Base-by-base conservation (phyloP, 2,797 vertebrate species). In the Ceryle rudis region DNA sequence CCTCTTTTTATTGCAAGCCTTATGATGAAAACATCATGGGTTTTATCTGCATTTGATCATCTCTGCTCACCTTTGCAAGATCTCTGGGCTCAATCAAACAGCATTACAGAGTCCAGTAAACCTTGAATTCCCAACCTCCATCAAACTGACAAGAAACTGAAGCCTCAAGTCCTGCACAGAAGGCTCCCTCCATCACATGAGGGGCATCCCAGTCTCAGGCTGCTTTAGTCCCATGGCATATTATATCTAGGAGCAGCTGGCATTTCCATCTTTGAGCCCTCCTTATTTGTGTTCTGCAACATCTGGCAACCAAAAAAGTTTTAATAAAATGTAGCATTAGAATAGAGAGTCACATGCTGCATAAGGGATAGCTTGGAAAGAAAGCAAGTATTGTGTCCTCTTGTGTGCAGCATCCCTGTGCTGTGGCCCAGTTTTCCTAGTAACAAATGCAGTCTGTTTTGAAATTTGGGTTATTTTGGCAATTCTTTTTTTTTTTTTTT, bases 271-370 rank as follows among this genome's bases (percentile, higher is more conserved):
- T 75, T 84, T 13, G 6, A 60, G 49, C 39, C 44, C 16, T 95
- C 44, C 60, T 81, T 35, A 52, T 65, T 55, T 66, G 37, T 52
- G 10, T 88, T 91, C 46, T 9, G 20, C 51, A 78, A 95, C 75
- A 91, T 89, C 87, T 92, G 80, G 71, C 85, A 69, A 75, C 14
- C 60, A 84, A 87, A 96, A 75, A 51, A 25, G 26, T 86, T 80
- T 82, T 69, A 81, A 23, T 74, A 55, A 81, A 75, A 69, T 35
- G 31, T 81, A 80, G 16, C 41, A 21, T 84, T 91, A 64, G n/a
- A 94, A 70, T 79, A 35, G 51, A 39, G 66, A 25, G 54, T 88
- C 94, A 89, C 82, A 52, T 90, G 82, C 58, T 79, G 44, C 26
- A 31, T 74, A 55, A 74, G 61, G 62, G 44, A 54, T 21, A 86